phyloP scores from a whole-genome alignment of 2,113 vertebrate species.

The Carassius gibelio region DNA sequence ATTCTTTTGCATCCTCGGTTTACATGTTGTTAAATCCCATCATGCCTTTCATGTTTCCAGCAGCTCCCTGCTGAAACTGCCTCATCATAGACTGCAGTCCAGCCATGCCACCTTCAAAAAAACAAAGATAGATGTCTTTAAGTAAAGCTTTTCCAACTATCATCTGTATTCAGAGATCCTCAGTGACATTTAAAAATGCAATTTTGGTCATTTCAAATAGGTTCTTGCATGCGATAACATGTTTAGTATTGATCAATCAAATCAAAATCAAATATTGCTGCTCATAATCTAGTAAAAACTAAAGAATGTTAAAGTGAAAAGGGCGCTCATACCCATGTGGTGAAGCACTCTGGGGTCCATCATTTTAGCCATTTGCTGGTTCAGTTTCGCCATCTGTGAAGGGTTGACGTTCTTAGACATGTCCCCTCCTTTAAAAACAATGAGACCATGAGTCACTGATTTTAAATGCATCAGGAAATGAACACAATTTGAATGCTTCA shows the following conservation, averaged over 20 bases:
- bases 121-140: background rate
- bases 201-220: background rate
- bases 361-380: slow-evolving; percentile 99
- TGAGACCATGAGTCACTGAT: background rate
- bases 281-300: background rate
- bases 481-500: background rate
- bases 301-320: background rate
- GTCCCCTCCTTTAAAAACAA: slow-evolving; percentile 84
- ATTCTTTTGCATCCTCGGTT: slow-evolving; percentile 45
- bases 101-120: slow-evolving; percentile 89
- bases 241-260: background rate
- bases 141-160: background rate
- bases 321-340: slow-evolving; percentile 88
- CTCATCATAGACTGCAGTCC: slow-evolving; percentile 99
- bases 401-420: slow-evolving; percentile 99
- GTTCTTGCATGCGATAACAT: background rate
- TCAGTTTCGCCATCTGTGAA: slow-evolving; percentile 96
- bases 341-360: slow-evolving; percentile 99
- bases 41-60: slow-evolving; percentile 99
- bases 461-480: background rate
- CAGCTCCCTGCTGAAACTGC: slow-evolving; percentile 97
- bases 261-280: background rate
- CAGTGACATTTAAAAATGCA: background rate
- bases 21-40: slow-evolving; percentile 99
- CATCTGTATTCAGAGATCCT: background rate